These are phyloP conservation scores for Tricholauxania praeusta DNA, from an alignment of 2,888 invertebrate species.

Conservation along the genomic window DNA sequence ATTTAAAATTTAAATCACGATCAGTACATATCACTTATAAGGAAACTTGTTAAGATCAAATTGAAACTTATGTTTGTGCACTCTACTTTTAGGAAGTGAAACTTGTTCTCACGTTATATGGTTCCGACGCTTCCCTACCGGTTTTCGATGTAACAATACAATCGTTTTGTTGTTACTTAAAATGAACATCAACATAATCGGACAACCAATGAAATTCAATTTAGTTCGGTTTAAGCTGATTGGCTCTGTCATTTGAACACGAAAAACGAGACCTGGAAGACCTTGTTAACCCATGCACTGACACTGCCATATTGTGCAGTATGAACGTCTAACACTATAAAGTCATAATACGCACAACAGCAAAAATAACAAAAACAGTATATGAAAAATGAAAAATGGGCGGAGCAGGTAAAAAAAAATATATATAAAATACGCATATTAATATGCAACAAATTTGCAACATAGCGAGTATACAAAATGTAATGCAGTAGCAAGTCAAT, in stretches of 20 bases:
- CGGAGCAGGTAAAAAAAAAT: conserved; percentile 18
- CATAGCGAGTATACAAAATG: background rate
- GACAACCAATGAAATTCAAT: conserved; percentile 44
- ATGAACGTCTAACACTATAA: background rate
- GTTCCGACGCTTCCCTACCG: too few species aligned
- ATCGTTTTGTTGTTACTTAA: too few species aligned
- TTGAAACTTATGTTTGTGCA: too few species aligned
- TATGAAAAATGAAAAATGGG: background rate
- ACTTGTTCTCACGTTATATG: too few species aligned
- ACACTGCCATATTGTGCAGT: background rate
- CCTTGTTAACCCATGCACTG: conserved; percentile 32
- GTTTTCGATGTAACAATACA: too few species aligned
- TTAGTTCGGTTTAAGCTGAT: conserved; percentile 40
- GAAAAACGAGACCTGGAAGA: conserved; percentile 39
- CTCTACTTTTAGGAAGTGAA: too few species aligned
- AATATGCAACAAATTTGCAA: background rate
- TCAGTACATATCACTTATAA: too few species aligned
- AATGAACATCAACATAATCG: conserved; percentile 1
- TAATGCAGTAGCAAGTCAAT: too few species aligned
- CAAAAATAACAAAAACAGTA: background rate
- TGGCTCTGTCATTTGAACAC: conserved; percentile 37
- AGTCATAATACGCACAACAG: background rate
- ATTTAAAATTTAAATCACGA: too few species aligned
- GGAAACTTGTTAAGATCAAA: too few species aligned
- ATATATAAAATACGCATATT: background rate